Conservation (phyloP, 2,888 invertebrate species). For the Parasteatoda lunata region DNA sequence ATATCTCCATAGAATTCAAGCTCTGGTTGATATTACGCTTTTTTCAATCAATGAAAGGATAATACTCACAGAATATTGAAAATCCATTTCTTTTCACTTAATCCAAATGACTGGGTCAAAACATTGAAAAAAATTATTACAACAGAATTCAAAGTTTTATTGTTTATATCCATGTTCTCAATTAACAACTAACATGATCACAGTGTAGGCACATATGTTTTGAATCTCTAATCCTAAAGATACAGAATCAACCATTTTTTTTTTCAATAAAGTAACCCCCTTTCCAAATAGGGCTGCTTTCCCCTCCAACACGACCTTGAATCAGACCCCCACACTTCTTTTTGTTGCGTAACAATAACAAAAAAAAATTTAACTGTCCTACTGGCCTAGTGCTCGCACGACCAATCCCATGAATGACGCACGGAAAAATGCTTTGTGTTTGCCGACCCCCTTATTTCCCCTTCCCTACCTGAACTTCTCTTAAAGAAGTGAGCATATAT, state of each 20-base stretch:
- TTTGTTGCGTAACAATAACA: constrained; percentile 63
- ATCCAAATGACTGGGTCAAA: no score
- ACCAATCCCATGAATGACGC: constrained; percentile 53
- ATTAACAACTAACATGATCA: background rate
- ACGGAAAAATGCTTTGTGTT: constrained; percentile 38
- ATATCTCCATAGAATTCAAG: no score
- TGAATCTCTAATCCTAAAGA: background rate
- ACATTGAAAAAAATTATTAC: no score
- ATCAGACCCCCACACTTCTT: constrained; percentile 28
- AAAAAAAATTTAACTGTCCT: constrained; percentile 47
- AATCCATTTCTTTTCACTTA: no score
- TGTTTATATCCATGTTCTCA: no score
- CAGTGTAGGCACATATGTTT: background rate
- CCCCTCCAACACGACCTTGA: constrained; percentile 55
- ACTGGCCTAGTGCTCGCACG: constrained; percentile 61
- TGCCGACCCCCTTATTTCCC: background rate
- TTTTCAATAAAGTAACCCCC: constrained; percentile 53
- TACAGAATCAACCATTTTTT: background rate
- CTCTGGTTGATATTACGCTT: no score
- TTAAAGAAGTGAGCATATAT: constrained; percentile 4
- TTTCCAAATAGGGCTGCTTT: constrained; percentile 37
- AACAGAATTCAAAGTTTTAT: no score
- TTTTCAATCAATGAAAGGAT: no score
- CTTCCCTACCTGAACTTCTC: constrained; percentile 6
- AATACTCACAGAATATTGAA: no score